These are phyloP conservation scores for Darwinula stevensoni DNA, from an alignment of 2,888 invertebrate species.

Conservation along the genomic window DNA sequence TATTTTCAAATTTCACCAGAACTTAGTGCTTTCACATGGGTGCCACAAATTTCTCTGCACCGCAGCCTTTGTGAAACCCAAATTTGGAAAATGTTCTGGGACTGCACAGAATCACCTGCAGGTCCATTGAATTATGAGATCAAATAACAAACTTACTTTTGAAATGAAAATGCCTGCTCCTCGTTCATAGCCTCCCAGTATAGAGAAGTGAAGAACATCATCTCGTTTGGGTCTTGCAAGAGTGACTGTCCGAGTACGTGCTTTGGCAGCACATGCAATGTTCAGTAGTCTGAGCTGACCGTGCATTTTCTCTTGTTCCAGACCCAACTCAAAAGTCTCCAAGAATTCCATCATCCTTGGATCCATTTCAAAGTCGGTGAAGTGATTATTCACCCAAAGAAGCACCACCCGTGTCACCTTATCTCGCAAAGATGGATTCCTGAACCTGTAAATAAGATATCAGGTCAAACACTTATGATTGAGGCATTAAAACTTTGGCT, in stretches of 20 bases:
- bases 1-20: too few species aligned
- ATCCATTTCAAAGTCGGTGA: conserved; percentile 88
- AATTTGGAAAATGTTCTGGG: too few species aligned
- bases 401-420: conserved; percentile 82
- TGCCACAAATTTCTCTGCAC: too few species aligned
- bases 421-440: conserved; percentile 38
- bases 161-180: conserved; percentile 89
- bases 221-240: conserved; percentile 72
- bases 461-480: too few species aligned
- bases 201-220: conserved; percentile 64
- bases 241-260: conserved; percentile 64
- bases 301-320: conserved; percentile 57
- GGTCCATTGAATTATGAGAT: too few species aligned
- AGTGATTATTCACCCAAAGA: conserved; percentile 96
- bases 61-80: too few species aligned
- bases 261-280: conserved; percentile 91
- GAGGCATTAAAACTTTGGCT: too few species aligned
- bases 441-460: too few species aligned
- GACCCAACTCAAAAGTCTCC: conserved; percentile 58
- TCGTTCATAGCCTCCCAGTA: too few species aligned
- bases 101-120: too few species aligned
- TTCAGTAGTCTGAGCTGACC: conserved; percentile 44
- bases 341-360: conserved; percentile 86
- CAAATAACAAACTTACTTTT: conserved; percentile 23
- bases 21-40: too few species aligned